Conservation (phyloP, 2,113 vertebrate genomes). For the Boulengerochromis microlepis region DNA sequence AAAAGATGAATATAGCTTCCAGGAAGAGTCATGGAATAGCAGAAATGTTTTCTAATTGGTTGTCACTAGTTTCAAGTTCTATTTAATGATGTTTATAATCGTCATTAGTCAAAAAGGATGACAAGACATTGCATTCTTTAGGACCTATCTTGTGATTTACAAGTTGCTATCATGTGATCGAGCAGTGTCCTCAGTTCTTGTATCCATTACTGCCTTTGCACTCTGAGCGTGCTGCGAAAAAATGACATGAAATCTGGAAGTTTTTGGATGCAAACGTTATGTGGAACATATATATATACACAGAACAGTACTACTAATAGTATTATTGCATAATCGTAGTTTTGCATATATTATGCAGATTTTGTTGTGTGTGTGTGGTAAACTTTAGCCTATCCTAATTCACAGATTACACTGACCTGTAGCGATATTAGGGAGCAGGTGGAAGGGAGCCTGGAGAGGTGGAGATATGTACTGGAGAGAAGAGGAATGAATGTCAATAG, state of each 20-base stretch:
- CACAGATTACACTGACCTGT: not conserved
- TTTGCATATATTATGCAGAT: not conserved
- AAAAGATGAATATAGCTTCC: not conserved
- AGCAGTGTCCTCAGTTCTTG: not conserved
- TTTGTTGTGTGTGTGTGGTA: not conserved
- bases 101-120: not conserved
- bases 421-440: not conserved
- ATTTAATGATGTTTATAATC: not conserved
- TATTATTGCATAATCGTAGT: not conserved
- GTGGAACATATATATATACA: not conserved
- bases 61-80: not conserved
- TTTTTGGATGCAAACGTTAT: not conserved
- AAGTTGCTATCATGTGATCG: not conserved
- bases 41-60: not conserved
- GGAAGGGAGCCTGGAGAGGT: not conserved
- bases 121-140: not conserved
- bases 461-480: not conserved
- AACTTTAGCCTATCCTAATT: not conserved
- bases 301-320: not conserved
- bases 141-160: not conserved
- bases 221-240: fast-evolving
- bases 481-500: not conserved
- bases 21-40: not conserved
- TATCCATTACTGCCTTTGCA: not conserved
- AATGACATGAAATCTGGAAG: not conserved